Evolutionary conservation across 2,888 invertebrate species (phyloP).

Genomic region (Hydriomena furcata): DNA sequence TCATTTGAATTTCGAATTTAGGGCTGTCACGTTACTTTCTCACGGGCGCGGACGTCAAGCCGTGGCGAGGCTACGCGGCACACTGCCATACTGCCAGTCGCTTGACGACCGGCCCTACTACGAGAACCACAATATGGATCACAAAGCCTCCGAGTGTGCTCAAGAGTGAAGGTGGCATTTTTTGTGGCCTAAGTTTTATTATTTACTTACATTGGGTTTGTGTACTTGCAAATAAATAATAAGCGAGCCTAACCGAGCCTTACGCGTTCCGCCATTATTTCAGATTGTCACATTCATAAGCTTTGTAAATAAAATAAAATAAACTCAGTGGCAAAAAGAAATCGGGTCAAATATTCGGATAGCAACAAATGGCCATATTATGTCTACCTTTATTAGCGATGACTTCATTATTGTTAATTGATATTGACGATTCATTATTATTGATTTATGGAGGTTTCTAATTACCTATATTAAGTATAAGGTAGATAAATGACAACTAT

Average conservation of each 20-base stretch:
- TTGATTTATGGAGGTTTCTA: constrained; percentile 1
- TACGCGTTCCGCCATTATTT: not conserved
- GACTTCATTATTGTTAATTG: constrained; percentile 7
- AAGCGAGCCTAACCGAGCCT: not conserved
- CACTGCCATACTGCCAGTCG: constrained; percentile 39
- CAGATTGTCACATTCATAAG: too few relatives aligned
- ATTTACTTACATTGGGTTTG: constrained; percentile 16
- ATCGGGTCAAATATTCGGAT: not conserved
- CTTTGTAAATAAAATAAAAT: not conserved
- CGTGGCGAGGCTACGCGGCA: constrained; percentile 43
- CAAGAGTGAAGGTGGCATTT: constrained; percentile 38
- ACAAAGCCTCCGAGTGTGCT: constrained; percentile 37
- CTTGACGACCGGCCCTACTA: constrained; percentile 43
- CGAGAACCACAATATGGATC: constrained; percentile 35
- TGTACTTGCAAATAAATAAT: constrained; percentile 11
- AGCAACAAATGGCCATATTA: constrained; percentile 3
- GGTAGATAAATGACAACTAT: too few relatives aligned
- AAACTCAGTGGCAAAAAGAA: not conserved
- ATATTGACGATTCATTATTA: constrained; percentile 9
- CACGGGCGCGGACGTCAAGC: constrained; percentile 30
- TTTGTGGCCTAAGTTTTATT: constrained; percentile 10
- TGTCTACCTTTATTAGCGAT: constrained; percentile 6
- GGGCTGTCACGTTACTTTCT: constrained; percentile 26
- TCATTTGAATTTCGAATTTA: constrained; percentile 40
- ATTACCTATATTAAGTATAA: too few relatives aligned